Percentiles rank a stretch among this genome's conserved stretches.
These are phyloP conservation scores for Orchestes rusci DNA, from an alignment of 2,888 invertebrate genomes.

Conservation along the genomic window DNA sequence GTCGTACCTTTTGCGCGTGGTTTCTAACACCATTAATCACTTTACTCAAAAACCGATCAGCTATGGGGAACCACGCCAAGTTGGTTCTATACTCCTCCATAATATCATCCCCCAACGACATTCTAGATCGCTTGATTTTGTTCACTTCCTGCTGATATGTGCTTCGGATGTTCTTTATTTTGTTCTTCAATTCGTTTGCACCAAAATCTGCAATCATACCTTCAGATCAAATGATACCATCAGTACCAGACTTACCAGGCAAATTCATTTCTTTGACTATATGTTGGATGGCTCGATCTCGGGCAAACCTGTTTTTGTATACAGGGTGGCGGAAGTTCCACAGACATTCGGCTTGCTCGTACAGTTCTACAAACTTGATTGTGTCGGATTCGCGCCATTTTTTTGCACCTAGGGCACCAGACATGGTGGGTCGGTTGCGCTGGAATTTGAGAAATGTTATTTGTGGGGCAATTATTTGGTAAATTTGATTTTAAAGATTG, in stretches of 20 bases:
- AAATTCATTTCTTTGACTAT: conserved; percentile 38
- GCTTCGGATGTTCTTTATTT: conserved; percentile 48
- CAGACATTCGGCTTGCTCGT: conserved; percentile 47
- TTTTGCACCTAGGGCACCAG: no score
- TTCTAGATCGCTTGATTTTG: conserved; percentile 38
- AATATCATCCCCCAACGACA: conserved; percentile 8
- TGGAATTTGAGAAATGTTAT: not conserved
- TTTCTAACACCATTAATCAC: conserved; percentile 12
- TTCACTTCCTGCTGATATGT: conserved; percentile 47
- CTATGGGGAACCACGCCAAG: conserved; percentile 22
- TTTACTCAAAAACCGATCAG: conserved; percentile 17
- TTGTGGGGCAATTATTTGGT: no score
- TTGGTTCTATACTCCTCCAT: conserved; percentile 22
- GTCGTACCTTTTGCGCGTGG: conserved; percentile 5
- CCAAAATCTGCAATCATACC: conserved; percentile 35
- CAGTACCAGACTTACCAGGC: conserved; percentile 16
- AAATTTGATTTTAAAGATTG: no score
- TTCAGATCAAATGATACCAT: not conserved
- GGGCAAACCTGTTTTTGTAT: conserved; percentile 43
- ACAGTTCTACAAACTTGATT: conserved; percentile 47
- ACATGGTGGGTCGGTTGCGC: not conserved
- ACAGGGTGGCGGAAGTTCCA: conserved; percentile 46
- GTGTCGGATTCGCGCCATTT: conserved; percentile 48
- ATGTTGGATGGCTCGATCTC: conserved; percentile 42
- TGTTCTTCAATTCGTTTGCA: conserved; percentile 45